Evolutionary conservation across 2,113 vertebrate genomes (phyloP).

Genomic region (Puffinus mauretanicus): DNA sequence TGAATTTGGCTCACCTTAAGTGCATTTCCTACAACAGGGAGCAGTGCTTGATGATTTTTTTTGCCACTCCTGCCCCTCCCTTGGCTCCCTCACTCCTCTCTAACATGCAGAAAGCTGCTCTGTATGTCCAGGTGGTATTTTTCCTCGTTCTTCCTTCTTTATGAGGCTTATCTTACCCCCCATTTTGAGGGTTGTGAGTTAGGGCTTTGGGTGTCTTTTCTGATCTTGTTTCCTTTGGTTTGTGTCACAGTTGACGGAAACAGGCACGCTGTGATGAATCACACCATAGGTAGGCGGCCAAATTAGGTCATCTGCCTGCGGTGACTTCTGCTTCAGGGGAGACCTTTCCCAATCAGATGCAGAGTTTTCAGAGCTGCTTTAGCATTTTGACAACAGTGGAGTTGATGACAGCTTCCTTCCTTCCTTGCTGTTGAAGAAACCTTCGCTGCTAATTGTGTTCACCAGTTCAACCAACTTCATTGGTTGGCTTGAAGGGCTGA

Average conservation of each 20-base stretch:
- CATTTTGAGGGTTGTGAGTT: not conserved
- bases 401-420: not conserved
- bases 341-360: not conserved
- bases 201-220: not conserved
- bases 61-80: not conserved
- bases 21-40: not conserved
- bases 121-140: not conserved
- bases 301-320: not conserved
- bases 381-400: not conserved
- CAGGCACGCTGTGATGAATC: not conserved
- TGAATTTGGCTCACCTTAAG: not conserved
- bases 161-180: not conserved
- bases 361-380: not conserved
- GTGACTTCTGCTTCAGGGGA: not conserved
- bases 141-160: not conserved
- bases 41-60: not conserved
- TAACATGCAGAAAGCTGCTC: not conserved
- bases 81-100: not conserved
- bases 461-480: not conserved
- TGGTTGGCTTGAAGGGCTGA: not conserved
- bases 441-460: not conserved
- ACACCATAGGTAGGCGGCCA: not conserved
- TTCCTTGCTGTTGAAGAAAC: not conserved
- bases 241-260: fast-evolving
- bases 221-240: not conserved